These are phyloP conservation scores for Pammene aurita DNA, from an alignment of 2,888 invertebrate genomes.

Conservation along the genomic window DNA sequence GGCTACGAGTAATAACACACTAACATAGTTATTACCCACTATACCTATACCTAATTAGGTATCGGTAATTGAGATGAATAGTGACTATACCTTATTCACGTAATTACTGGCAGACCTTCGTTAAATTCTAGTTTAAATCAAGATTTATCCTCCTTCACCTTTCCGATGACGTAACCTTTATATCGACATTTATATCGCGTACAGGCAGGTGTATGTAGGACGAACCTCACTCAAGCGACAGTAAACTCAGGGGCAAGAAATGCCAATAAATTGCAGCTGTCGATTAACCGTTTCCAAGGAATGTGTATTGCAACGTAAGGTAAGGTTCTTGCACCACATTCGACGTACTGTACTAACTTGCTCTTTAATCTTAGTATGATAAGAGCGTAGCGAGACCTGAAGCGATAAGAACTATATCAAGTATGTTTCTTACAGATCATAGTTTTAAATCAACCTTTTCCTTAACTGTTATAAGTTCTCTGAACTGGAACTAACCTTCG, in stretches of 20 bases:
- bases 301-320: slow-evolving; percentile 46
- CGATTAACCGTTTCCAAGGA: slow-evolving; percentile 56
- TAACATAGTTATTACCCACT: background rate
- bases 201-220: slow-evolving; percentile 56
- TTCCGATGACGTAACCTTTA: slow-evolving; percentile 49
- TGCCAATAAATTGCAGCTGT: slow-evolving; percentile 59
- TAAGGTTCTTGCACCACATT: slow-evolving; percentile 31
- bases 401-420: slow-evolving; percentile 25
- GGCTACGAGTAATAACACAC: slow-evolving; percentile 13
- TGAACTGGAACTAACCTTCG: slow-evolving; percentile 85
- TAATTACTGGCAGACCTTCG: slow-evolving; percentile 34
- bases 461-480: slow-evolving; percentile 30
- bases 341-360: background rate
- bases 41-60: slow-evolving; percentile 16
- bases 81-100: background rate
- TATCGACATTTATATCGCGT: slow-evolving; percentile 44
- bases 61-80: slow-evolving; percentile 7
- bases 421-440: slow-evolving; percentile 21
- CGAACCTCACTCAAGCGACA: slow-evolving; percentile 26
- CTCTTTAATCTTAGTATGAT: slow-evolving; percentile 13
- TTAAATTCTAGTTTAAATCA: slow-evolving; percentile 11
- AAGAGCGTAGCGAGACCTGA: slow-evolving; percentile 2
- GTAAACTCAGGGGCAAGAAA: slow-evolving; percentile 34
- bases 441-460: slow-evolving; percentile 28
- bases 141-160: slow-evolving; percentile 34